These are phyloP conservation scores for Sitta europaea DNA, from an alignment of 2,113 vertebrate genomes.

Conservation along the genomic window DNA sequence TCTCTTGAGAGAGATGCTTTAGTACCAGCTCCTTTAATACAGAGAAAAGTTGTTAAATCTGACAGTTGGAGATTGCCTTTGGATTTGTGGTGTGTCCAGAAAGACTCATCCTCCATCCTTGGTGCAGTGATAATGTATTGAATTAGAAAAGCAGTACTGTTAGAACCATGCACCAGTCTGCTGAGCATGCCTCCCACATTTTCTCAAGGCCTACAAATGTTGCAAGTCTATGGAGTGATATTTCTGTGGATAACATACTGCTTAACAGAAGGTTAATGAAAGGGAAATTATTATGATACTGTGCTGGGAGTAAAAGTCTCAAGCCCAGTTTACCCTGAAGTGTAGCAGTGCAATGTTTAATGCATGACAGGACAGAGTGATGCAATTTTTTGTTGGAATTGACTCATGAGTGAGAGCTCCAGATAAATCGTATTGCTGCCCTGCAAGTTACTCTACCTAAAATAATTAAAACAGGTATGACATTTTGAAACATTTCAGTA, in stretches of 20 bases:
- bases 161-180: not conserved
- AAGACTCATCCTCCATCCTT: not conserved
- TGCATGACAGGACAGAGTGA: slow-evolving; percentile 5
- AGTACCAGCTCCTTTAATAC: not conserved
- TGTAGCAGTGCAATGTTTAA: not conserved
- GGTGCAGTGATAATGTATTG: not conserved
- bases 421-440: not conserved
- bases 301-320: not conserved
- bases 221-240: not conserved
- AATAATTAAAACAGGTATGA: not conserved
- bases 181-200: not conserved
- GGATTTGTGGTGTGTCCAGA: not conserved
- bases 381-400: slow-evolving; percentile 42
- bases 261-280: not conserved
- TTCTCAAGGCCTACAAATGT: not conserved
- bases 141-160: not conserved
- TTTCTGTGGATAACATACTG: not conserved
- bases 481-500: not conserved
- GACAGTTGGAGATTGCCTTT: not conserved
- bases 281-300: not conserved
- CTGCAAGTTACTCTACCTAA: not conserved
- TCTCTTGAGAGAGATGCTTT: not conserved
- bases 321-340: not conserved
- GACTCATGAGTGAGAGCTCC: not conserved
- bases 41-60: not conserved